Percentiles rank a stretch among this genome's conserved stretches.
These are phyloP conservation scores for Habrosyne pyritoides DNA, from an alignment of 2,888 invertebrate genomes.

Conservation along the genomic window DNA sequence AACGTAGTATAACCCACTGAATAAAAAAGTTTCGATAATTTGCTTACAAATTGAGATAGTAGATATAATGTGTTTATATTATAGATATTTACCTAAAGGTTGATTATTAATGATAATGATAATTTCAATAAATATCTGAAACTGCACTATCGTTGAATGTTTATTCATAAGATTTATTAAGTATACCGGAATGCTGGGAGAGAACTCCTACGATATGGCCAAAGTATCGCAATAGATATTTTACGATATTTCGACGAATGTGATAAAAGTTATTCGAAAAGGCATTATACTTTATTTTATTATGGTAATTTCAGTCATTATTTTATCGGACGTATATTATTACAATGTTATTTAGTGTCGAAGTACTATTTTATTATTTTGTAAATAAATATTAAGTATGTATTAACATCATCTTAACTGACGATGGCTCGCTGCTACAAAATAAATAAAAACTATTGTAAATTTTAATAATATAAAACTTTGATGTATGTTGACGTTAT, in stretches of 20 bases:
- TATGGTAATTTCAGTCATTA: conserved; percentile 68
- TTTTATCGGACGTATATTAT: conserved; percentile 54
- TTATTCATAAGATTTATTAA: conserved; percentile 26
- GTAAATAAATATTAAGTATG: conserved; percentile 47
- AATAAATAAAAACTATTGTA: conserved; percentile 22
- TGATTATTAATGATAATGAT: no score
- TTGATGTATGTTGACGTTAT: neutral
- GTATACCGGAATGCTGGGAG: conserved; percentile 16
- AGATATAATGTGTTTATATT: no score
- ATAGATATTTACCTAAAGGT: no score
- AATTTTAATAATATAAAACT: conserved; percentile 27
- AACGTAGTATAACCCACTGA: no score
- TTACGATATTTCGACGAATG: conserved; percentile 51
- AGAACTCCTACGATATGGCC: conserved; percentile 35
- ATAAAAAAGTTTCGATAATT: neutral
- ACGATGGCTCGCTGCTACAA: conserved; percentile 30
- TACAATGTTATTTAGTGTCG: conserved; percentile 61
- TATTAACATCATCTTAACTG: conserved; percentile 35
- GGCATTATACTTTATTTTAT: conserved; percentile 41
- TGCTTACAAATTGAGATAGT: neutral
- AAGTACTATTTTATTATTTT: conserved; percentile 33
- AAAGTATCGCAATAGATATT: conserved; percentile 48
- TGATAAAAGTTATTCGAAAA: conserved; percentile 54
- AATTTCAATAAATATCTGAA: neutral
- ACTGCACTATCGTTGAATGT: neutral